These are phyloP conservation scores for Napeogenes inachia DNA, from an alignment of 2,888 invertebrate species.

Conservation along the genomic window DNA sequence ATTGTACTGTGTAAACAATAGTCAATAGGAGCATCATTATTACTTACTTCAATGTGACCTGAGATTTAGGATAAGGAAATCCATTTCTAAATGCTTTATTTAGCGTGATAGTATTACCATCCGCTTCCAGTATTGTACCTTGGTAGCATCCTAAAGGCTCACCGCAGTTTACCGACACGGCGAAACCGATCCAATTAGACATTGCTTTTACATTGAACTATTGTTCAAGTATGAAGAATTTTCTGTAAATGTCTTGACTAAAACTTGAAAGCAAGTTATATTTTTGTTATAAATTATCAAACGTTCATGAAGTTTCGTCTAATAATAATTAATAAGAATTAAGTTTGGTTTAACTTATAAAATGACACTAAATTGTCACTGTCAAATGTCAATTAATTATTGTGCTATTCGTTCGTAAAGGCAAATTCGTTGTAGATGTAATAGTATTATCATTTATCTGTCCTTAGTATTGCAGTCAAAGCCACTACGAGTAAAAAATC, in stretches of 20 bases:
- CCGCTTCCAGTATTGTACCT: conserved; percentile 84
- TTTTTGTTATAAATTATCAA: not conserved
- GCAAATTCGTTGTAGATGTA: no score
- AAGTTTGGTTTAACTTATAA: no score
- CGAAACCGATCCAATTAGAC: conserved; percentile 85
- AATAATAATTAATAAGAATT: no score
- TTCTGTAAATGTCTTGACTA: not conserved
- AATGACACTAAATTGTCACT: no score
- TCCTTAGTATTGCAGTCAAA: no score
- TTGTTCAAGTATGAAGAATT: not conserved
- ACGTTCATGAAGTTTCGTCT: no score
- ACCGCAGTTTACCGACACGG: conserved; percentile 89
- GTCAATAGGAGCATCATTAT: not conserved
- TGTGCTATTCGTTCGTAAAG: no score
- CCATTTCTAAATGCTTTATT: conserved; percentile 91
- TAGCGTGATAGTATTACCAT: conserved; percentile 83
- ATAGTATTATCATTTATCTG: no score
- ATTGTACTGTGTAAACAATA: not conserved
- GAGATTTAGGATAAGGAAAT: conserved; percentile 69
- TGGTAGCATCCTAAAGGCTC: conserved; percentile 88
- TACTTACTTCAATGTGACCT: conserved; percentile 71
- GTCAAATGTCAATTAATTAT: no score
- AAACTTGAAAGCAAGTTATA: not conserved
- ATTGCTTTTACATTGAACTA: conserved; percentile 41
- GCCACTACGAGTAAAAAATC: no score